Evolutionary conservation across 2,888 invertebrate genomes (phyloP), one percentile per base, ranked within the genome.

Genomic region (Drosophila recens): DNA sequence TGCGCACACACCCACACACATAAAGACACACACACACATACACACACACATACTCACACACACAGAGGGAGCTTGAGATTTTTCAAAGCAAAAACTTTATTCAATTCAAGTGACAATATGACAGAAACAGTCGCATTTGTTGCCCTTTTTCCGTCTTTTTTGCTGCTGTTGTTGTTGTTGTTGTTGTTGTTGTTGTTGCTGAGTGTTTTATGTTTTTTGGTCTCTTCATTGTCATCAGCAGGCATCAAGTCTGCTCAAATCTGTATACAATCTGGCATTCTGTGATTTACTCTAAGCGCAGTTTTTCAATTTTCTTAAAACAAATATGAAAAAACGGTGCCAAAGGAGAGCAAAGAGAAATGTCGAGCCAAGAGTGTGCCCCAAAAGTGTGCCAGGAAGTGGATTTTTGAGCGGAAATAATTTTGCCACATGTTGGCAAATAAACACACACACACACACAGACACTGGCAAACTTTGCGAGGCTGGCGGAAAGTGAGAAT

Each of bases 351-450:
- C 17, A 20, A 33, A 11, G 43, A 15, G 42, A 43, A 52, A 36
- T 27, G 34, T 42, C 6, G 43, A 48, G 53, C 53, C 11, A 52
- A 34, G 54, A 68, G 46, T 66, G 81, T 48, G 72, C 49, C 52
- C 42, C 56, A 51, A 58, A 78, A 49, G 62, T 65, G 71, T 45
- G 48, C 54, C 84, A 71, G 83, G 82, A 89, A 84, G 89, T 89
- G 79, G 87, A 81, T 87, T 79, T 88, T 83, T 83, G 69, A 89
- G 75, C 83, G 89, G 89, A 84, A 89, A 89, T 89, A 87, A 89
- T 84, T 88, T 89, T 81, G 89, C 89, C 89, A 84, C 83, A 88
- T 89, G 83, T 89, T 81, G 79, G 87, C 54, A 72, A 88, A 88
- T 83, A 86, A 80, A 80, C 72, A 65, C 56, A 63, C 57, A 34